phyloP scores from a whole-genome alignment of 1,140 invertebrate genomes.

The Gyrodactylus salaris region DNA sequence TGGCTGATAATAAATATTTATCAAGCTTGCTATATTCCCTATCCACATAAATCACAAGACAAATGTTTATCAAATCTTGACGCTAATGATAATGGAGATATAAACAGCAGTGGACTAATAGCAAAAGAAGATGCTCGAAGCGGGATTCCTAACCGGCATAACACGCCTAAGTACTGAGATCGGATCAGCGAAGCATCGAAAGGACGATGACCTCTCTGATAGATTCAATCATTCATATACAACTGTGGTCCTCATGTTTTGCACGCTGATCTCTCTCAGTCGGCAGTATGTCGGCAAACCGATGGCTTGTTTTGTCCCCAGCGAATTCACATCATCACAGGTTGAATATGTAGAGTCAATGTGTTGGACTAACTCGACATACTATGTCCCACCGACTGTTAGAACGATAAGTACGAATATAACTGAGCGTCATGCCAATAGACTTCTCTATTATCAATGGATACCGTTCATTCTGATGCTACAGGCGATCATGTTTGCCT shows the following conservation, averaged over 20 bases:
- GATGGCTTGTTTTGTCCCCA: conserved; percentile 19
- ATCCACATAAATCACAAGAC: no score
- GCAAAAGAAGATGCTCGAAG: neutral
- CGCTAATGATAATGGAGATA: no score
- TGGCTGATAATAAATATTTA: no score
- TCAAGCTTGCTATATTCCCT: no score
- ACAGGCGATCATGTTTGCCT: conserved; percentile 19
- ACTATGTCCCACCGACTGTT: conserved; percentile 13
- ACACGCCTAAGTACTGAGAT: neutral
- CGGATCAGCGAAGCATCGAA: conserved; percentile 14
- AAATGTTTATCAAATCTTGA: no score
- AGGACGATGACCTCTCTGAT: conserved; percentile 26
- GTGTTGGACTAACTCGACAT: conserved; percentile 21
- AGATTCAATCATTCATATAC: conserved; percentile 25
- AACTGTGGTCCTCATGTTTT: conserved; percentile 23
- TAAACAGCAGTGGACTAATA: no score
- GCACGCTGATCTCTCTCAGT: conserved; percentile 23
- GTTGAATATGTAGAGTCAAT: conserved; percentile 17
- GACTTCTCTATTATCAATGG: conserved; percentile 21
- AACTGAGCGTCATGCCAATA: neutral
- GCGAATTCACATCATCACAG: conserved; percentile 12
- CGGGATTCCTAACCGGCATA: neutral
- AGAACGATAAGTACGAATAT: neutral
- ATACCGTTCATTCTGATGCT: conserved; percentile 20
- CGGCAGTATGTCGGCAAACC: conserved; percentile 26